phyloP scores from a whole-genome alignment of 1,140 invertebrate species.

The Scaptodrosophila lebanonensis region DNA sequence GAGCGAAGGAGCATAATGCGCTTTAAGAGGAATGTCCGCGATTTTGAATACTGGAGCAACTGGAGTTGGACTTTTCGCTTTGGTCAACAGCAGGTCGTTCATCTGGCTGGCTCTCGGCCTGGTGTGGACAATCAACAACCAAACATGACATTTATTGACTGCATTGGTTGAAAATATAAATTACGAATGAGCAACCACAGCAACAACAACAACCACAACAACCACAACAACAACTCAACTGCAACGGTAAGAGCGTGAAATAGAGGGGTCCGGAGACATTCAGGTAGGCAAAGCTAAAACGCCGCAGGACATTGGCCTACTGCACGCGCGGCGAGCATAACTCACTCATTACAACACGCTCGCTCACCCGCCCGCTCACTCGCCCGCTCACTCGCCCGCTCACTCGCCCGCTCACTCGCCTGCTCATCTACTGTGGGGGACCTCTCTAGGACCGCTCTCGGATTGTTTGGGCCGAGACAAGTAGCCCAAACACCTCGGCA shows the following conservation, averaged over 20 bases:
- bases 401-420: background rate
- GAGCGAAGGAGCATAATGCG: conserved; percentile 25
- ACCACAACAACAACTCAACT: background rate
- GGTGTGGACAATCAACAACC: conserved; percentile 72
- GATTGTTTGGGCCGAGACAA: conserved; percentile 1
- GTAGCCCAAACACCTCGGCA: conserved; percentile 24
- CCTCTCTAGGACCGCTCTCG: too few species aligned
- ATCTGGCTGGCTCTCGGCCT: too few species aligned
- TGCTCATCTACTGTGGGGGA: background rate
- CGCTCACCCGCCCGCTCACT: background rate
- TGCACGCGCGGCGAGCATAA: conserved; percentile 35
- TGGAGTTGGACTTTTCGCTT: background rate
- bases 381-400: background rate
- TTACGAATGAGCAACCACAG: conserved; percentile 51
- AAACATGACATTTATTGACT: conserved; percentile 75
- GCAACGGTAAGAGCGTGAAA: conserved; percentile 9
- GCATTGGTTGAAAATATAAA: conserved; percentile 69
- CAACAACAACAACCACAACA: conserved; percentile 6
- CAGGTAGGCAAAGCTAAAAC: conserved; percentile 18
- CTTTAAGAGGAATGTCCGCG: conserved; percentile 66
- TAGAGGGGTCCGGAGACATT: conserved; percentile 3
- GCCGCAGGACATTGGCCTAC: conserved; percentile 63
- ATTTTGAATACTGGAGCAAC: conserved; percentile 70
- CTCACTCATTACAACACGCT: conserved; percentile 42
- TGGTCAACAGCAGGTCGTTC: too few species aligned